Conservation (phyloP, 2,113 vertebrate genomes). For the Tachycineta bicolor region DNA sequence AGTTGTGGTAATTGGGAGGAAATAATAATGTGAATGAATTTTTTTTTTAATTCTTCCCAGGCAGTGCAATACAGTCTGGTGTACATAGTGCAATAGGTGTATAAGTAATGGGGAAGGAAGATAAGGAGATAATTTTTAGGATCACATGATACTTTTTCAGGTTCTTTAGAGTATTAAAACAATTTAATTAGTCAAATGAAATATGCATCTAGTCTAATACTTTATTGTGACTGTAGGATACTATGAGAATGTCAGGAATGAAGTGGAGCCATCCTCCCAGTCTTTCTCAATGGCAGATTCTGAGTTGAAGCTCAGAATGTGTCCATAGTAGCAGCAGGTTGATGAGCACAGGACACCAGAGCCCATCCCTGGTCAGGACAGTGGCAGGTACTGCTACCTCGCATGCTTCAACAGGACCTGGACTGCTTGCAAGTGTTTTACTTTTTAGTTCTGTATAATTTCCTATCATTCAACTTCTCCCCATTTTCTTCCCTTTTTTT, state of each 20-base stretch:
- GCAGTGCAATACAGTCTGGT: background rate
- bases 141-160: background rate
- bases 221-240: background rate
- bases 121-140: background rate
- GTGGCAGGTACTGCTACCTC: background rate
- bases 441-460: background rate
- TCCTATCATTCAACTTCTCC: conserved; percentile 9
- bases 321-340: accelerated
- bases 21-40: background rate
- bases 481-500: background rate
- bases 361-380: background rate
- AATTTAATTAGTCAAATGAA: background rate
- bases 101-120: background rate
- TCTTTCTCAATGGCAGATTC: background rate
- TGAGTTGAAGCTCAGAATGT: background rate
- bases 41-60: background rate
- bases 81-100: background rate
- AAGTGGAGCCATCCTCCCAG: background rate
- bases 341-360: background rate
- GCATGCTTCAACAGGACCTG: background rate
- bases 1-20: background rate
- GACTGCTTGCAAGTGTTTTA: background rate
- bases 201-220: background rate
- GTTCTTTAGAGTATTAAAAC: background rate
- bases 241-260: background rate